phyloP scores from a whole-genome alignment of 2,113 vertebrate species.

The Ictalurus punctatus region DNA sequence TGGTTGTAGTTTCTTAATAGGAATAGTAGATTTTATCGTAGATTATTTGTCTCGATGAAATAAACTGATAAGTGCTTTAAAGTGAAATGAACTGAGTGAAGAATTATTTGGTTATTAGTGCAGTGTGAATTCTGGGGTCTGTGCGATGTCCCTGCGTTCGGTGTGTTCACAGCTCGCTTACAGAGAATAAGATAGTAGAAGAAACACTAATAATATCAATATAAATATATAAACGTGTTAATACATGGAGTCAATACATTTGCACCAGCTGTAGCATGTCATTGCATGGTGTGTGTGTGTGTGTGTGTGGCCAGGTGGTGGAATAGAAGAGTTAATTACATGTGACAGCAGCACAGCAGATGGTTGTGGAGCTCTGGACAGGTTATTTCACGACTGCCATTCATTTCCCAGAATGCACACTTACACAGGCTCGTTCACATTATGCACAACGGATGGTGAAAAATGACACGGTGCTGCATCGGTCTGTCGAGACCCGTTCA shows the following conservation, averaged over 20 bases:
- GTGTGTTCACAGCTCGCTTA: neutral
- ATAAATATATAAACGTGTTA: neutral
- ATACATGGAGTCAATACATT: neutral
- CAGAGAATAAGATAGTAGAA: neutral
- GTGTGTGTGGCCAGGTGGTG: constrained; percentile 30
- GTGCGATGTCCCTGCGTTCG: neutral
- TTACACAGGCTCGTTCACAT: constrained; percentile 11
- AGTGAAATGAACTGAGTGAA: neutral
- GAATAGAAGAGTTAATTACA: constrained; percentile 45
- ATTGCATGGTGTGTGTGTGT: neutral
- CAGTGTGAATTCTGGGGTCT: neutral
- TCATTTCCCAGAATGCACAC: constrained; percentile 35
- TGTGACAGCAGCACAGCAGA: constrained; percentile 42
- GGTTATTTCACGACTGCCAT: constrained; percentile 47
- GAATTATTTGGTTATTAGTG: neutral
- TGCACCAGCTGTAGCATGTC: neutral
- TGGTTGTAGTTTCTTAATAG: neutral
- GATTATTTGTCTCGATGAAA: neutral
- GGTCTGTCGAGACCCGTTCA: constrained; percentile 6
- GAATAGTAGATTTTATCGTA: neutral
- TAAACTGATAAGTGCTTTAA: neutral
- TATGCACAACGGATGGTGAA: constrained; percentile 14
- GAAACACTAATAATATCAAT: neutral
- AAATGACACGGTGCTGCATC: constrained; percentile 16
- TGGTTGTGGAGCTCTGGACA: constrained; percentile 45